Conservation (phyloP, 53 echinoderm and acorn worm species). For the Hippasteria phrygiana region DNA sequence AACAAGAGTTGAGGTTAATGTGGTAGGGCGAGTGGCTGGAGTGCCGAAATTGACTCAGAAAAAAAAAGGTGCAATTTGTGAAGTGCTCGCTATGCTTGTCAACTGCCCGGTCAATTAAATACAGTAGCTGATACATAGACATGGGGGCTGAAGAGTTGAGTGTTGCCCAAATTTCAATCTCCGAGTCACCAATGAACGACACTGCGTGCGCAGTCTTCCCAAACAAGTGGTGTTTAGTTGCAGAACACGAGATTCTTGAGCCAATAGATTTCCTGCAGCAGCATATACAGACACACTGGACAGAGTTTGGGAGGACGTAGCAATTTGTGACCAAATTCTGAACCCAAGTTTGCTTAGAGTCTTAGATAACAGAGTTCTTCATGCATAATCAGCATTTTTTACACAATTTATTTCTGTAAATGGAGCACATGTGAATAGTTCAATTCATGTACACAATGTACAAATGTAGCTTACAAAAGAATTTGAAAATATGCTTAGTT, state of each 20-base stretch:
- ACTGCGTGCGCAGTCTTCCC: slow-evolving; percentile 40
- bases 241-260: slow-evolving; percentile 1
- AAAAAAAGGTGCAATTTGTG: slow-evolving; percentile 66
- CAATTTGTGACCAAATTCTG: too few relatives aligned
- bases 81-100: slow-evolving; percentile 63
- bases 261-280: slow-evolving; percentile 5
- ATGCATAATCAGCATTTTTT: too few relatives aligned
- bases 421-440: too few relatives aligned
- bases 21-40: slow-evolving; percentile 64
- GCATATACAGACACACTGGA: slow-evolving; percentile 28
- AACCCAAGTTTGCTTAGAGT: too few relatives aligned
- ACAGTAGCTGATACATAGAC: slow-evolving; percentile 39
- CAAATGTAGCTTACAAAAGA: too few relatives aligned
- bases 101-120: slow-evolving; percentile 65
- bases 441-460: too few relatives aligned
- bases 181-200: slow-evolving; percentile 42
- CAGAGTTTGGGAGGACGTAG: too few relatives aligned
- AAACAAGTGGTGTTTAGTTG: slow-evolving; percentile 61
- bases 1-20: slow-evolving; percentile 66
- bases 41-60: slow-evolving; percentile 44
- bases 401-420: too few relatives aligned
- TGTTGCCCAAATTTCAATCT: slow-evolving; percentile 61
- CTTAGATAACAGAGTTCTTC: too few relatives aligned
- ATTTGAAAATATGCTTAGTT: too few relatives aligned
- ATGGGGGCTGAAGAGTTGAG: slow-evolving; percentile 25